phyloP scores from a whole-genome alignment of 2,888 invertebrate genomes.

The Plagodis pulveraria region DNA sequence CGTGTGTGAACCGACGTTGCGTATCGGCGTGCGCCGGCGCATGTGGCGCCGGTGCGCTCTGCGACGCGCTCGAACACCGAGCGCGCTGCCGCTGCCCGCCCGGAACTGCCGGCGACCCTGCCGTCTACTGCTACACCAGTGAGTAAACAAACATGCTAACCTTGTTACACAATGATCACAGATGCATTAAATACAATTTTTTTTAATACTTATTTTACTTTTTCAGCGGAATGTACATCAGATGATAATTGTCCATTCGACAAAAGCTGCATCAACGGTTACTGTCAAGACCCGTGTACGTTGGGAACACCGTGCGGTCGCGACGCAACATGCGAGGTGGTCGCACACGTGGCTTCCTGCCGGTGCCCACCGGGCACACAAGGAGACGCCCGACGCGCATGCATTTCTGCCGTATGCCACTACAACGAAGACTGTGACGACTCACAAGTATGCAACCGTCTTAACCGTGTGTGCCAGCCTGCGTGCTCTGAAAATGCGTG shows the following conservation, averaged over 20 bases:
- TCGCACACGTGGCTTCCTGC: conserved; percentile 92
- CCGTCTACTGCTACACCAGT: conserved; percentile 94
- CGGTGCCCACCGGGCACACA: conserved; percentile 93
- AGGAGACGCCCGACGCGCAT: conserved; percentile 92
- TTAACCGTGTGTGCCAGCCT: conserved; percentile 92
- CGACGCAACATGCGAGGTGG: conserved; percentile 90
- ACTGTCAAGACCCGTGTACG: conserved; percentile 92
- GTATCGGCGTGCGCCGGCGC: conserved; percentile 93
- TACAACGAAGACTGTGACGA: conserved; percentile 95
- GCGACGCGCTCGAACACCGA: conserved; percentile 90
- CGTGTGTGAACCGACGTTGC: conserved; percentile 92
- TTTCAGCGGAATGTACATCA: conserved; percentile 91
- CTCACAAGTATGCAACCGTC: conserved; percentile 92
- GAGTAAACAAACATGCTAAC: conserved; percentile 63
- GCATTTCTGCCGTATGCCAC: conserved; percentile 93
- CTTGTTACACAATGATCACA: background rate
- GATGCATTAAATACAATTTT: background rate
- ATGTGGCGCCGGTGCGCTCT: conserved; percentile 93
- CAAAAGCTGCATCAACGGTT: conserved; percentile 91
- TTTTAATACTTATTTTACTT: conserved; percentile 9
- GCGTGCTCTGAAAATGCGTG: conserved; percentile 94
- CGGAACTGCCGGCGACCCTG: conserved; percentile 95
- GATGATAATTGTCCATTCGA: conserved; percentile 94
- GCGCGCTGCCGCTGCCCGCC: conserved; percentile 93
- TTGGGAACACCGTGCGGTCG: conserved; percentile 90